Evolutionary conservation across 2,797 vertebrate genomes (phyloP), one percentile per base, ranked within the genome.

Genomic region (Xenopus petersii): DNA sequence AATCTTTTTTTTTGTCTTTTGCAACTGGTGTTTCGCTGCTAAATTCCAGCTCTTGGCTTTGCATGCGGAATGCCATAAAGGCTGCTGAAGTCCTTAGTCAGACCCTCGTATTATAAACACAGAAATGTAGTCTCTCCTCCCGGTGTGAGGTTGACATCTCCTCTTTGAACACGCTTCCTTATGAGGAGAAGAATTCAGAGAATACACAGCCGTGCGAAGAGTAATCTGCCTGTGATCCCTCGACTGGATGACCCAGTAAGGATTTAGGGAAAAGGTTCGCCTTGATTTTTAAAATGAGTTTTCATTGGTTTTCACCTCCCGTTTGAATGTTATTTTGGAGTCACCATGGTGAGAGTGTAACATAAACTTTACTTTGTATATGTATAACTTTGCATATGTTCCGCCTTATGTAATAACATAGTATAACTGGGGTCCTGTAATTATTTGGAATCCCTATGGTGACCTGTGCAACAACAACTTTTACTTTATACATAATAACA

Each of bases 161-260:
- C 51, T 69, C 17, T 73, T 42, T 65, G 60, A 78, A 73, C 65
- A 80, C 77, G 71, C 77, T 87, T 87, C 86, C 86, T 85, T 87
- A 84, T 85, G 86, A 84, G 86, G 85, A 84, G 83, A 86, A 81
- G 85, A 87, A 87, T 87, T 87, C 76, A 80, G 48, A 21, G 21
- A 21, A 64, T 71, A 49, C 69, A 75, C 56, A 71, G 56, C 65
- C 78, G 62, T 72, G 36, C 69, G 63, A 56, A 71, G 68, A 55
- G 54, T 71, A 70, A 67, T 67, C 72, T 58, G 68, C 62, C 68
- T 42, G 56, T 59, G 55, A 67, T 74, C 67, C 47, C 67, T 61
- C 26, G 9, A 16, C 73, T 65, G 42, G 67, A 74, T 74, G 62
- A 70, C 77, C 73, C 72, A 78, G 76, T 78, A 78, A 78, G 76